Evolutionary conservation across 37 sponge, comb jelly and placozoan species (phyloP).

Genomic region (Hexactinellida sp.): DNA sequence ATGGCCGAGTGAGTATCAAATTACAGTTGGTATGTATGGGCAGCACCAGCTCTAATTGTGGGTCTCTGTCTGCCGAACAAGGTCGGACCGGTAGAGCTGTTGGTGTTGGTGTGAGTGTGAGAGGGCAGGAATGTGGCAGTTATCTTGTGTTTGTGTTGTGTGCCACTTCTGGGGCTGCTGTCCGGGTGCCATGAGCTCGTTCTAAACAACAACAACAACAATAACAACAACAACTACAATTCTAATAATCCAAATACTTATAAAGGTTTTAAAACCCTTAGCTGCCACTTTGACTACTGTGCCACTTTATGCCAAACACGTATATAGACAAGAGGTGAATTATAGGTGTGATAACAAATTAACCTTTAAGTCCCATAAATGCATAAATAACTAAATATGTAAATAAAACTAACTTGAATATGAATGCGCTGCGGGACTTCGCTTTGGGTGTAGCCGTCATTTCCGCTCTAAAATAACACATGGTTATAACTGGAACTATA

Average conservation of each 20-base stretch:
- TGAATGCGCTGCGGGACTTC: not conserved
- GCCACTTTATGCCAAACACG: not conserved
- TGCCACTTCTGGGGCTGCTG: not conserved
- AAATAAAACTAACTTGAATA: not conserved
- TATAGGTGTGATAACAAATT: not conserved
- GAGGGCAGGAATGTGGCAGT: not conserved
- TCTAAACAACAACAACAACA: not conserved
- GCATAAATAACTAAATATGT: not conserved
- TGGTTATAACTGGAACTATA: not conserved
- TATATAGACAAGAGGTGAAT: not conserved
- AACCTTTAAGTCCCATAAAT: not conserved
- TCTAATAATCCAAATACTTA: too few species aligned
- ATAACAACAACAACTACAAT: too few species aligned
- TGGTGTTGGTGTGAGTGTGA: too few species aligned
- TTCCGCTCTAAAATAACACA: not conserved
- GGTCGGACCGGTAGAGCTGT: not conserved
- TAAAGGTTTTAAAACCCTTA: too few species aligned
- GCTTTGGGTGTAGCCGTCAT: not conserved
- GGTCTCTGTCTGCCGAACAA: not conserved
- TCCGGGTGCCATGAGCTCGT: not conserved
- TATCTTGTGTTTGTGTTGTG: not conserved
- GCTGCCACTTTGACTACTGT: too few species aligned
- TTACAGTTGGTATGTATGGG: slow-evolving; percentile 11
- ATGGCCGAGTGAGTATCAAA: not conserved
- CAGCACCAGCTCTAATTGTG: not conserved